Evolutionary conservation across 2,888 invertebrate species (phyloP).

Genomic region (Megaustenia siamemsis): DNA sequence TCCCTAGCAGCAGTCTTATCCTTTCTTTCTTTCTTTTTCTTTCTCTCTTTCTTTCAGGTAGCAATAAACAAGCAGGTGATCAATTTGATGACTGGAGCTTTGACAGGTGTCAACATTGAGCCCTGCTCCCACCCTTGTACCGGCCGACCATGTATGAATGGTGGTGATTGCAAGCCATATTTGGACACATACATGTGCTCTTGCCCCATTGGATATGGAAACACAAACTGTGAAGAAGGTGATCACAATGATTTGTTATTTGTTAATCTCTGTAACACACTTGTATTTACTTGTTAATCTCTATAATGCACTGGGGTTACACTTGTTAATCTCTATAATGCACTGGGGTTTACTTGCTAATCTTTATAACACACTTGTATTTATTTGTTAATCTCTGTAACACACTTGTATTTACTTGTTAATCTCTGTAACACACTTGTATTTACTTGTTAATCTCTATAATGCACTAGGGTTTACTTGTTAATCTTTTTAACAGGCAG

Average conservation of each 20-base stretch:
- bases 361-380: no score
- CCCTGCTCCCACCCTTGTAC: conserved; percentile 85
- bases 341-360: no score
- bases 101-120: conserved; percentile 93
- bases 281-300: no score
- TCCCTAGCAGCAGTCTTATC: no score
- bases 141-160: conserved; percentile 80
- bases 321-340: no score
- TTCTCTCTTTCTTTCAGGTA: conserved; percentile 83
- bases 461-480: no score
- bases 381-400: no score
- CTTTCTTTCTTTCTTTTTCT: no score
- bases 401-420: no score
- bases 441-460: no score
- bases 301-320: no score
- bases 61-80: conserved; percentile 89
- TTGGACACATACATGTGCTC: conserved; percentile 80
- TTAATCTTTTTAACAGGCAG: no score
- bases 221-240: conserved; percentile 80
- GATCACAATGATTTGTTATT: conserved; percentile 33
- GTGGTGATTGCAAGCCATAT: conserved; percentile 80
- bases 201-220: conserved; percentile 80
- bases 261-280: neutral
- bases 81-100: conserved; percentile 91
- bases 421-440: neutral